Conservation (phyloP, 1,140 invertebrate species). For the Hycleus cichorii region DNA sequence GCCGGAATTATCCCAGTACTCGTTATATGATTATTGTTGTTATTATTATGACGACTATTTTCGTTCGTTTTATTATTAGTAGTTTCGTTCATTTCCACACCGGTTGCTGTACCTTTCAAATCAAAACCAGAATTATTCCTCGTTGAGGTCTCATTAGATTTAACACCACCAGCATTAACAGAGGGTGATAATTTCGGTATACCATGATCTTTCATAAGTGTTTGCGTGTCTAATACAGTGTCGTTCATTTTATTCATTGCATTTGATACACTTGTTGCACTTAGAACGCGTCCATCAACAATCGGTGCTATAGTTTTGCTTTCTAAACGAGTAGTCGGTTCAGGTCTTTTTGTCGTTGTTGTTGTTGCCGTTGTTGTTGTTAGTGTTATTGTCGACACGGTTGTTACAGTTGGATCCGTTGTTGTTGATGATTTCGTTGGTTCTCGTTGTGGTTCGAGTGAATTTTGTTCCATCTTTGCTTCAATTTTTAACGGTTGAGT, state of each 20-base stretch:
- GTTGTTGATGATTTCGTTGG: background rate
- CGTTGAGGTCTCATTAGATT: constrained; percentile 15
- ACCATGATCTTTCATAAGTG: constrained; percentile 35
- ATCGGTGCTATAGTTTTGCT: constrained; percentile 29
- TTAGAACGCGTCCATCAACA: constrained; percentile 34
- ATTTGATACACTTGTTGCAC: constrained; percentile 38
- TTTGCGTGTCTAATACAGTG: constrained; percentile 38
- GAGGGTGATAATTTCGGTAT: constrained; percentile 29
- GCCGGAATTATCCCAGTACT: constrained; percentile 19
- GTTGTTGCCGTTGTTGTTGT: no score
- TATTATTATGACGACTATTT: constrained; percentile 6
- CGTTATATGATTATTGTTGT: constrained; percentile 23
- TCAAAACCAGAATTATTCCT: background rate
- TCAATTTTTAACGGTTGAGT: constrained; percentile 38
- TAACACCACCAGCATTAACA: constrained; percentile 24
- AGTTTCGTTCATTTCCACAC: background rate
- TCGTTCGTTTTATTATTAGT: background rate
- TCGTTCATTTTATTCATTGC: constrained; percentile 41
- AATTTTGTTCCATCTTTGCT: constrained; percentile 23
- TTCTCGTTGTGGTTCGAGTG: background rate
- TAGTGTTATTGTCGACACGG: no score
- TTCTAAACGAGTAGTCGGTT: background rate
- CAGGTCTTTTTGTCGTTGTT: no score
- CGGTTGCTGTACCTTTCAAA: constrained; percentile 18
- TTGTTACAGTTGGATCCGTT: no score